Conservation (phyloP, 2,888 invertebrate genomes). For the Erannis defoliaria region DNA sequence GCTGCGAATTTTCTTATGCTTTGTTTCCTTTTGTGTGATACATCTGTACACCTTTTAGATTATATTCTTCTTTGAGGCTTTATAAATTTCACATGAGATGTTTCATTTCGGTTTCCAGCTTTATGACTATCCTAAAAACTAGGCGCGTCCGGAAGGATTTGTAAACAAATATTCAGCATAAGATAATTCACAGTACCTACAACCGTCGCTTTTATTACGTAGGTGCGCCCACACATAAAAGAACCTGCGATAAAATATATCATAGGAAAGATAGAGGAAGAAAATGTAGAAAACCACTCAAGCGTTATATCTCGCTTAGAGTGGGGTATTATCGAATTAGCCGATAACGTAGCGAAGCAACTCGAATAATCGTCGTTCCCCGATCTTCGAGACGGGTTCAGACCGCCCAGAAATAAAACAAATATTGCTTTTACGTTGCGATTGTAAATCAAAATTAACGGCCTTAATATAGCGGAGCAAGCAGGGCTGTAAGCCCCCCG, state of each 20-base stretch:
- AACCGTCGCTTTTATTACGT: slow-evolving; percentile 45
- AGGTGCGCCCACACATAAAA: slow-evolving; percentile 48
- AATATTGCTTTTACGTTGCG: slow-evolving; percentile 85
- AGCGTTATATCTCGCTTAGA: slow-evolving; percentile 67
- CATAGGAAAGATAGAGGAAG: slow-evolving; percentile 37
- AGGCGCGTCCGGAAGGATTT: slow-evolving; percentile 53
- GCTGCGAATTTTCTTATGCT: slow-evolving; percentile 62
- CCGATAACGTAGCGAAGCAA: slow-evolving; percentile 67
- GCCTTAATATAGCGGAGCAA: slow-evolving; percentile 83
- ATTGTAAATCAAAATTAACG: slow-evolving; percentile 87
- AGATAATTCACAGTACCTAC: slow-evolving; percentile 36
- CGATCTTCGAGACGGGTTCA: slow-evolving; percentile 73
- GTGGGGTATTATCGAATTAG: slow-evolving; percentile 79
- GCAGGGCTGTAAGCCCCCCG: slow-evolving; percentile 81
- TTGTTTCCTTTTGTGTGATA: slow-evolving; percentile 56
- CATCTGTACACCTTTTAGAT: slow-evolving; percentile 62
- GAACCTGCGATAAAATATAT: slow-evolving; percentile 47
- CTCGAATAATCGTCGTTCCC: slow-evolving; percentile 72
- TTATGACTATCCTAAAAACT: slow-evolving; percentile 70
- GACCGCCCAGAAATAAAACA: slow-evolving; percentile 82
- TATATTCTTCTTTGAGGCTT: slow-evolving; percentile 64
- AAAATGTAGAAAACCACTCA: slow-evolving; percentile 63
- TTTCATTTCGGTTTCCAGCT: slow-evolving; percentile 62
- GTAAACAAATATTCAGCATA: slow-evolving; percentile 53
- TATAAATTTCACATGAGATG: slow-evolving; percentile 67